A percentile compares a stretch with the other conserved stretches of the same genome.
These are phyloP conservation scores for Stegophylla sp. DNA, from an alignment of 2,888 invertebrate species.

Conservation along the genomic window DNA sequence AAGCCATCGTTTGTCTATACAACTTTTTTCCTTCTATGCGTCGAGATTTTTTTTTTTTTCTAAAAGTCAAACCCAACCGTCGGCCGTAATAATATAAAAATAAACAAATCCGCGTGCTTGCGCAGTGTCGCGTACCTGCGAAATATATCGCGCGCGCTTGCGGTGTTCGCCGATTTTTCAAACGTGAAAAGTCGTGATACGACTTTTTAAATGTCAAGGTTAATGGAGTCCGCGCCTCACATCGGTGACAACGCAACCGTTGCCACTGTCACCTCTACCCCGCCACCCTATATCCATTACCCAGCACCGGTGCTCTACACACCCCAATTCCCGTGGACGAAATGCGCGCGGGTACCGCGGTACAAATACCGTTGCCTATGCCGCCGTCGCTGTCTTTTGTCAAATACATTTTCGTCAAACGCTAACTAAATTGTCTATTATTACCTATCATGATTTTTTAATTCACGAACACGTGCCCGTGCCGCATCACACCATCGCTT, in stretches of 20 bases:
- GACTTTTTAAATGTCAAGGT: constrained; percentile 54
- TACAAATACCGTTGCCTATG: too few species aligned
- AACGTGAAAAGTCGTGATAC: constrained; percentile 14
- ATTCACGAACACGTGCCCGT: too few species aligned
- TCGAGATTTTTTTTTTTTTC: too few species aligned
- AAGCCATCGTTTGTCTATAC: constrained; percentile 65
- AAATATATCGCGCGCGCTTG: neutral
- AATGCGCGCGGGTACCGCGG: neutral
- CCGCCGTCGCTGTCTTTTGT: too few species aligned
- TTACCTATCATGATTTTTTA: too few species aligned
- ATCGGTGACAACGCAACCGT: constrained; percentile 28
- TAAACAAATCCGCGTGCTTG: neutral
- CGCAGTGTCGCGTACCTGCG: too few species aligned
- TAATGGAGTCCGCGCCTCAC: constrained; percentile 9
- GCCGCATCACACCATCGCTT: too few species aligned
- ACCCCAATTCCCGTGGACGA: neutral
- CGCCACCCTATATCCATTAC: too few species aligned
- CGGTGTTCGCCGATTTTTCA: neutral
- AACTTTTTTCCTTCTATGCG: neutral
- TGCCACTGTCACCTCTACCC: neutral
- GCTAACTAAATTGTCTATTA: too few species aligned
- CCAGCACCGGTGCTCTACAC: neutral
- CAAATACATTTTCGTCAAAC: too few species aligned
- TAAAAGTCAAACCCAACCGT: too few species aligned
- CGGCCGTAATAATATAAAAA: neutral